Conservation (phyloP, 2,797 vertebrate genomes). For the Melanotaenia pygmaea region DNA sequence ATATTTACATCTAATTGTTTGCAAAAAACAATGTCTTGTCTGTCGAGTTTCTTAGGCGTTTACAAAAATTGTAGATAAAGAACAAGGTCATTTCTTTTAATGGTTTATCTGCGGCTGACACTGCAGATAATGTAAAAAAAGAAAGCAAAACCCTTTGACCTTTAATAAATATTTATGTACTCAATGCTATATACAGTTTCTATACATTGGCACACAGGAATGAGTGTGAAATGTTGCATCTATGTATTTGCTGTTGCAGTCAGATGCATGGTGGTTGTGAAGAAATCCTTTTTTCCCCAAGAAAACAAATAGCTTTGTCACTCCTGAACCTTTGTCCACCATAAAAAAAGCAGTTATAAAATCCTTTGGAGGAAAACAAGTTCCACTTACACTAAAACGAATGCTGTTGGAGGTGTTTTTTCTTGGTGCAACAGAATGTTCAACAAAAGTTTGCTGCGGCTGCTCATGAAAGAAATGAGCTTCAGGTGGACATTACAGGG, state of each 20-base stretch:
- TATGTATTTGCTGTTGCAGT: conserved; percentile 85
- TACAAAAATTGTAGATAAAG: conserved; percentile 18
- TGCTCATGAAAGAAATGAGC: not conserved
- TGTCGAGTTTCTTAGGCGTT: conserved; percentile 32
- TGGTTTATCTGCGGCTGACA: conserved; percentile 64
- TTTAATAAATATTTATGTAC: conserved; percentile 95
- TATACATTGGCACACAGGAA: conserved; percentile 86
- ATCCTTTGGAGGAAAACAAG: conserved; percentile 28
- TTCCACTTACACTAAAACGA: conserved; percentile 47
- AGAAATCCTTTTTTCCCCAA: conserved; percentile 62
- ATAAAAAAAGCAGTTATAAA: conserved; percentile 55
- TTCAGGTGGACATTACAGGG: not conserved
- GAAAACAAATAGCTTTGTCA: conserved; percentile 81
- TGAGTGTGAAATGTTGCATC: conserved; percentile 77
- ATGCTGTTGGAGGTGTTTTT: conserved; percentile 28
- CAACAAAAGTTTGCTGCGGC: conserved; percentile 9
- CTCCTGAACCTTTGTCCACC: conserved; percentile 49
- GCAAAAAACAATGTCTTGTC: conserved; percentile 67
- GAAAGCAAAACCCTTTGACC: conserved; percentile 80
- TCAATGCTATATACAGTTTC: conserved; percentile 92
- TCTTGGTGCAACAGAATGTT: conserved; percentile 14
- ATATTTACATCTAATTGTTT: conserved; percentile 78
- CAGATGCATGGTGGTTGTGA: conserved; percentile 86
- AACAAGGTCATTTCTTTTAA: conserved; percentile 29
- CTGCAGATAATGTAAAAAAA: conserved; percentile 75